A percentile compares a stretch with the other conserved stretches of the same genome.
phyloP scores from a whole-genome alignment of 1,140 invertebrate genomes.

The Hestina assimilis region DNA sequence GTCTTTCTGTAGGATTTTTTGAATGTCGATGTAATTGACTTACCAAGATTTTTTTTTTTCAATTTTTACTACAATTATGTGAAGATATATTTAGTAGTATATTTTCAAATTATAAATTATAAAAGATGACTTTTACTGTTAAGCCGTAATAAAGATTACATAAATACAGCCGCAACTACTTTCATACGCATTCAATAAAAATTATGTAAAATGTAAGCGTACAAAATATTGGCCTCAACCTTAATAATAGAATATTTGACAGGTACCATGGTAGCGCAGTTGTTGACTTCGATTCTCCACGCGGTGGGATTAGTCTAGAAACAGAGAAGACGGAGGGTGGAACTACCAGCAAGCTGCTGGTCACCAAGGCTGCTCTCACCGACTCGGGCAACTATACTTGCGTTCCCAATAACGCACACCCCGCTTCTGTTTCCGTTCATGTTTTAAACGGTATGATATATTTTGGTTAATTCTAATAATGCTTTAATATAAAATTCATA shows the following conservation, averaged over 20 bases:
- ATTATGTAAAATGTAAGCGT: too few relatives aligned
- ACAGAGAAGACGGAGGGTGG: slow-evolving; percentile 93
- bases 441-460: slow-evolving; percentile 88
- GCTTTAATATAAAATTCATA: not conserved
- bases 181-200: too few relatives aligned
- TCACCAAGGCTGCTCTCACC: slow-evolving; percentile 89
- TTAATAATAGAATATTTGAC: not conserved
- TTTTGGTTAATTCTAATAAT: not conserved
- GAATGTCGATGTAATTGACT: too few relatives aligned
- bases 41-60: too few relatives aligned
- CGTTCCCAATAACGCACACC: slow-evolving; percentile 91
- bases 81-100: too few relatives aligned
- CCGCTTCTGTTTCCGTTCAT: slow-evolving; percentile 91
- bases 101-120: too few relatives aligned
- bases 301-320: slow-evolving; percentile 92
- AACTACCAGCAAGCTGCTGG: slow-evolving; percentile 92
- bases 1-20: too few relatives aligned
- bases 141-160: too few relatives aligned
- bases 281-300: slow-evolving; percentile 91
- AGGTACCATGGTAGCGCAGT: slow-evolving; percentile 88
- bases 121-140: too few relatives aligned
- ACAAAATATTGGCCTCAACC: too few relatives aligned
- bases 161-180: too few relatives aligned
- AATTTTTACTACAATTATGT: too few relatives aligned
- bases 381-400: slow-evolving; percentile 95